Evolutionary conservation across 2,113 vertebrate species (phyloP).

Genomic region (Talpa occidentalis): DNA sequence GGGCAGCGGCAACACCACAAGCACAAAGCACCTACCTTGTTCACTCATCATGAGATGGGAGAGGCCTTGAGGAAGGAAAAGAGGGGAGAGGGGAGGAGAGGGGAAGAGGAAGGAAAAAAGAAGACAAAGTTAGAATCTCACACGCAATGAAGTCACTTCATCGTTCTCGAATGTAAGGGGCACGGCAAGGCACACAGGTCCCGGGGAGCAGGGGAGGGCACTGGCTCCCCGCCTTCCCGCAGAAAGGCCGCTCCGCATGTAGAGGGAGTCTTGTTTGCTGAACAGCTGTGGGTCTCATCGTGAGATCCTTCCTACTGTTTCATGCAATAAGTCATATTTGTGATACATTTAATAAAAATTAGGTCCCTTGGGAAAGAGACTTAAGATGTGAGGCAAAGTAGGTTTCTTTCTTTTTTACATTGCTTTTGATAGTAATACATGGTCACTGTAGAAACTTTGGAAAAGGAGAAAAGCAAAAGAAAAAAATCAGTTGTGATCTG

Average conservation of each 20-base stretch:
- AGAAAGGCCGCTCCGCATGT: background rate
- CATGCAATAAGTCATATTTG: background rate
- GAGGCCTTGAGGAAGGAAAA: conserved; percentile 89
- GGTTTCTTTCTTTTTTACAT: conserved; percentile 70
- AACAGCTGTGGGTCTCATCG: background rate
- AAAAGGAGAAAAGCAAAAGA: background rate
- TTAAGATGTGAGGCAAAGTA: background rate
- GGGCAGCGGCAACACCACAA: conserved; percentile 62
- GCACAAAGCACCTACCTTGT: conserved; percentile 92
- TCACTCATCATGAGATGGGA: conserved; percentile 97
- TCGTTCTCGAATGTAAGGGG: background rate
- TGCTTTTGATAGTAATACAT: conserved; percentile 56
- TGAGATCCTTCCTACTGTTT: background rate
- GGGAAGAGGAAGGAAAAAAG: conserved; percentile 59
- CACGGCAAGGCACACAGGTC: background rate
- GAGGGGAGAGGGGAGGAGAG: conserved; percentile 35
- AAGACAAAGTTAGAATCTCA: conserved; percentile 72
- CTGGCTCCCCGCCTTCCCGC: background rate
- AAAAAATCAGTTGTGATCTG: background rate
- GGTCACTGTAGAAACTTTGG: conserved; percentile 51
- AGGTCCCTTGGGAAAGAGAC: conserved; percentile 21
- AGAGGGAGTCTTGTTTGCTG: conserved; percentile 18
- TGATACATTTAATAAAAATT: background rate
- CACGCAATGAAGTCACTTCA: conserved; percentile 16
- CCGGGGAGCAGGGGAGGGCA: too few species aligned